Evolutionary conservation across 2,888 invertebrate genomes (phyloP), one percentile per base, ranked within the genome.

Genomic region (Microdon myrmicae): DNA sequence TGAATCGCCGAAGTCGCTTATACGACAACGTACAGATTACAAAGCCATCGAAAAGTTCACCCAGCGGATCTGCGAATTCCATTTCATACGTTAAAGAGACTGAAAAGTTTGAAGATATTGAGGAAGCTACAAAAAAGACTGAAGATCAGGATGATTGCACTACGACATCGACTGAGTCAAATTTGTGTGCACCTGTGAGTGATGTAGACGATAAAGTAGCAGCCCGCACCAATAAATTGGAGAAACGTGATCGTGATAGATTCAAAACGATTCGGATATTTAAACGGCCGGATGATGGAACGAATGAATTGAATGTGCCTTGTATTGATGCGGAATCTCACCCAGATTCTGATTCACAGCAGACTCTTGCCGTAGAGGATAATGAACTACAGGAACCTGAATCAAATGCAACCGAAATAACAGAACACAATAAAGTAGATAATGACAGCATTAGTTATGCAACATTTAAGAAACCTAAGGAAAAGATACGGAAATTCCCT

Each of bases 241-340:
- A 74, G 43, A 74, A 75, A 35, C 75, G 76, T 9, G 77, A 79
- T 71, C 76, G 78, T 8, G 79, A 80, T 61, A 77, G 80, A 14
- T 80, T 80, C 49, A 79, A 79, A 70, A 80, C 80, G n/a, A 79
- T 79, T 48, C 75, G 78, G 70, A 75, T 80, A 44, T 73, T 74
- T 13, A 77, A 73, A 38, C 67, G 66, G 44, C 69, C 71, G 13
- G 53, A 70, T 66, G 70, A 39, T 44, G 47, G 67, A 43, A 67
- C 51, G 61, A 66, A 53, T 35, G 72, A 74, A 49, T 71, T 78
- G 58, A 72, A 75, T 72, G 77, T 78, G 71, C 78, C 78, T 73
- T 78, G 78, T 70, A 78, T 78, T 64, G 78, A 78, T 69, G 73
- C 74, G 58, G 73, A 75, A 13, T 19, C 38, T 8, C 53, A 54